Evolutionary conservation across 2,888 invertebrate genomes (phyloP).

Genomic region (Eupithecia subfuscata): DNA sequence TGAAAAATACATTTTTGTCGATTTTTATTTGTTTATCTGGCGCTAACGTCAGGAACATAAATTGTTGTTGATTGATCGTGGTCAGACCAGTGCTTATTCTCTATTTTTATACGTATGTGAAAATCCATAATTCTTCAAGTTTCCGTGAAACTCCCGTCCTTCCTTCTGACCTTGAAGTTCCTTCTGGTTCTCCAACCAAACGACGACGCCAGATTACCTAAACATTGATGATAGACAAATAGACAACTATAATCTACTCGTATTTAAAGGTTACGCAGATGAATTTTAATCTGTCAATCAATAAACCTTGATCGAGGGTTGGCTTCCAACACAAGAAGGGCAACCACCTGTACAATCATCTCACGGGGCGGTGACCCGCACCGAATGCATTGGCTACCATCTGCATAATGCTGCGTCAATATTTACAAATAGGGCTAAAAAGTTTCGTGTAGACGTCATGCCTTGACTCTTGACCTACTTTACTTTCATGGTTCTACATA

Average conservation of each 20-base stretch:
- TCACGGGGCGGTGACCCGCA: slow-evolving; percentile 5
- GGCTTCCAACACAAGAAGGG: slow-evolving; percentile 23
- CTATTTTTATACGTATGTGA: background rate
- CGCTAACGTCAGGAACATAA: background rate
- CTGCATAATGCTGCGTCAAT: slow-evolving; percentile 16
- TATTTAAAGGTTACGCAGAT: background rate
- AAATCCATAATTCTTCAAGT: background rate
- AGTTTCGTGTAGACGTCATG: background rate
- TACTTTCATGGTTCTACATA: background rate
- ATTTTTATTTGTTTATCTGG: background rate
- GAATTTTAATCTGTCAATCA: slow-evolving; percentile 24
- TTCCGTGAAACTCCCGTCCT: background rate
- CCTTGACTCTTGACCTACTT: background rate
- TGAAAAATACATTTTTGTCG: background rate
- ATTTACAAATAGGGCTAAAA: slow-evolving; percentile 7
- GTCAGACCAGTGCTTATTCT: background rate
- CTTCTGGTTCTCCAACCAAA: background rate
- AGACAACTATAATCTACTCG: background rate
- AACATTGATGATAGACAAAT: slow-evolving; percentile 2
- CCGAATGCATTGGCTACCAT: background rate
- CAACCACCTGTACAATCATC: slow-evolving; percentile 25
- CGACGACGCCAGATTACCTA: background rate
- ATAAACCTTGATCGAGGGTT: slow-evolving; percentile 33
- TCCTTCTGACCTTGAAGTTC: slow-evolving; percentile 21
- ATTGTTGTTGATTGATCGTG: background rate